Percentiles rank a stretch among this genome's conserved stretches.
phyloP scores from a whole-genome alignment of 2,797 vertebrate genomes.

The Acanthornis magna region DNA sequence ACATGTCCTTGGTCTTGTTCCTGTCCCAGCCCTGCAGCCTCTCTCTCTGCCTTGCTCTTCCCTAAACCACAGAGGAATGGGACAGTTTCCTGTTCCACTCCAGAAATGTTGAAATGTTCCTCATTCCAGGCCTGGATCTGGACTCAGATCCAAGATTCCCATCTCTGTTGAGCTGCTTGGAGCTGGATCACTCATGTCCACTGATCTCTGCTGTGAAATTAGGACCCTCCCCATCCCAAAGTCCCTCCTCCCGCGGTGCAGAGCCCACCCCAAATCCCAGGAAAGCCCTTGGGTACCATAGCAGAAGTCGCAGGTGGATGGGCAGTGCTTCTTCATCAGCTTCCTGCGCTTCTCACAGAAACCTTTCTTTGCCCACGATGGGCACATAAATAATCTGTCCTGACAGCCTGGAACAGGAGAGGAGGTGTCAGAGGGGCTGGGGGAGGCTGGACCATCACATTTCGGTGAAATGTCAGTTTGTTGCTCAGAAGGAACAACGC shows the following conservation, averaged over 20 bases:
- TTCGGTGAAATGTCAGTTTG: neutral
- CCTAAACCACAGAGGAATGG: neutral
- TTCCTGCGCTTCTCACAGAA: conserved; percentile 86
- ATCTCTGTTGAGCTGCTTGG: neutral
- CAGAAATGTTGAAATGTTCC: neutral
- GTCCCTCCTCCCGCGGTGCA: neutral
- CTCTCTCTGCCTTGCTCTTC: neutral
- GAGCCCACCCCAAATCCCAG: neutral
- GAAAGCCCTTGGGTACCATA: conserved; percentile 75
- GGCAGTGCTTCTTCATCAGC: conserved; percentile 96
- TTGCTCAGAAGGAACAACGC: fast-evolving
- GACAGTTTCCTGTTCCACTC: neutral
- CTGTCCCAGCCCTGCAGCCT: neutral
- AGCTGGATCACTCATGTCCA: neutral
- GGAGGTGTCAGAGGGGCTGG: fast-evolving
- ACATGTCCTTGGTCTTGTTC: neutral
- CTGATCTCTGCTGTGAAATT: neutral
- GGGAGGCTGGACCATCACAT: fast-evolving
- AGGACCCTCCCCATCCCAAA: neutral
- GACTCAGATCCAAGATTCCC: neutral
- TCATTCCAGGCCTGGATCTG: neutral
- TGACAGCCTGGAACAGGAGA: conserved; percentile 82
- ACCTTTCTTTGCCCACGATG: conserved; percentile 87
- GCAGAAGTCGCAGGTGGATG: conserved; percentile 95
- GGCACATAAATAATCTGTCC: conserved; percentile 90